Evolutionary conservation across 2,888 invertebrate genomes (phyloP).

Genomic region (Aphrophora alni): DNA sequence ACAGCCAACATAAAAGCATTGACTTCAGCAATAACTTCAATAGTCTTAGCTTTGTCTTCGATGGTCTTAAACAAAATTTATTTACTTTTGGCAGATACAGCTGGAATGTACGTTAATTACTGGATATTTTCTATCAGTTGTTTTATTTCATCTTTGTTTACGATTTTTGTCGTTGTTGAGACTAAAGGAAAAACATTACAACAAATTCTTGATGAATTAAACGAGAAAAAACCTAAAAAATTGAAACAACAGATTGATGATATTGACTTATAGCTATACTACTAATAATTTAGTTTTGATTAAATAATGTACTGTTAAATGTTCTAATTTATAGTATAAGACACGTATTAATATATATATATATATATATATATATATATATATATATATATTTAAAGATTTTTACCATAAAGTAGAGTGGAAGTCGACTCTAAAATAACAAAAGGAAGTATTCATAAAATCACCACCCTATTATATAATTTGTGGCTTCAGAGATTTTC

Average conservation of each 20-base stretch:
- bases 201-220: conserved; percentile 69
- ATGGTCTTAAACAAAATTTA: conserved; percentile 67
- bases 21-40: conserved; percentile 65
- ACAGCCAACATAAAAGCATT: conserved; percentile 68
- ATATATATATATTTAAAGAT: no score
- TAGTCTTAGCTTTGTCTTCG: conserved; percentile 63
- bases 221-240: conserved; percentile 45
- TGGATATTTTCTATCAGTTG: conserved; percentile 68
- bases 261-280: not conserved
- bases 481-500: no score
- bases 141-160: conserved; percentile 65
- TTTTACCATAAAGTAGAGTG: no score
- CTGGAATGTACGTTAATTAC: conserved; percentile 69
- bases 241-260: not conserved
- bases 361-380: no score
- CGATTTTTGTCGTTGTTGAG: conserved; percentile 68
- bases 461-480: no score
- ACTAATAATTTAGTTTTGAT: no score
- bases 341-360: no score
- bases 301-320: no score
- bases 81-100: conserved; percentile 64
- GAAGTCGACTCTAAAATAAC: no score
- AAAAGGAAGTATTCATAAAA: no score
- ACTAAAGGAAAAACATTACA: conserved; percentile 74
- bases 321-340: no score